These are phyloP conservation scores for Nansenia antarctica DNA, from an alignment of 2,113 vertebrate species.

Conservation along the genomic window DNA sequence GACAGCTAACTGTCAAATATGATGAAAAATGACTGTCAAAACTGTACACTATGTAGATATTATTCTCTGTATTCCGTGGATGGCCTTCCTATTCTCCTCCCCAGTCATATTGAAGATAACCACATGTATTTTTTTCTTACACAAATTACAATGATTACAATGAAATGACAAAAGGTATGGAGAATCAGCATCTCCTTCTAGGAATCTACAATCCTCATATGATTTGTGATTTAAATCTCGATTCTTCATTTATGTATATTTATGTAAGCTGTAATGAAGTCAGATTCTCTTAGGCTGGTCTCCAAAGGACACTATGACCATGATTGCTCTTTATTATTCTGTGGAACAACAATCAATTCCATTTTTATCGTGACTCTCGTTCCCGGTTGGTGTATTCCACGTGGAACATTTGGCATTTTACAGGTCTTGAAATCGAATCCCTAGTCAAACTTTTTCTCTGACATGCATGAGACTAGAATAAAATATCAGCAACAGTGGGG, in stretches of 20 bases:
- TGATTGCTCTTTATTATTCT: constrained; percentile 61
- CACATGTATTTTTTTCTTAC: no score
- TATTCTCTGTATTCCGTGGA: not conserved
- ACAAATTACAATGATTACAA: no score
- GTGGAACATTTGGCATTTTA: constrained; percentile 54
- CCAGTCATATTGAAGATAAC: not conserved
- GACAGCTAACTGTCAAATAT: constrained; percentile 42
- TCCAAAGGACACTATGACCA: constrained; percentile 50
- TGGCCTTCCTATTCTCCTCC: no score
- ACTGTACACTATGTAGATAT: constrained; percentile 15
- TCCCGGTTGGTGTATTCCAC: constrained; percentile 55
- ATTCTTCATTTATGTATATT: no score
- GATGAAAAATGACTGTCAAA: constrained; percentile 38
- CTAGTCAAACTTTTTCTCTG: constrained; percentile 22
- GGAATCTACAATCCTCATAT: no score
- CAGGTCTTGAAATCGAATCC: constrained; percentile 34
- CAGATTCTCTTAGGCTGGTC: constrained; percentile 28
- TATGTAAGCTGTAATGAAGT: no score
- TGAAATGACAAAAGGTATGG: no score
- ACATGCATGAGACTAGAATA: constrained; percentile 2
- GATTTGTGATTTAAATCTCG: no score
- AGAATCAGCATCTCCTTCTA: no score
- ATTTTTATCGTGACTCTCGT: constrained; percentile 55
- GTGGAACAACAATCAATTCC: constrained; percentile 61
- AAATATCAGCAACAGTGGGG: not conserved